Conservation (phyloP, 2,888 invertebrate species). For the Cyaniris semiargus region DNA sequence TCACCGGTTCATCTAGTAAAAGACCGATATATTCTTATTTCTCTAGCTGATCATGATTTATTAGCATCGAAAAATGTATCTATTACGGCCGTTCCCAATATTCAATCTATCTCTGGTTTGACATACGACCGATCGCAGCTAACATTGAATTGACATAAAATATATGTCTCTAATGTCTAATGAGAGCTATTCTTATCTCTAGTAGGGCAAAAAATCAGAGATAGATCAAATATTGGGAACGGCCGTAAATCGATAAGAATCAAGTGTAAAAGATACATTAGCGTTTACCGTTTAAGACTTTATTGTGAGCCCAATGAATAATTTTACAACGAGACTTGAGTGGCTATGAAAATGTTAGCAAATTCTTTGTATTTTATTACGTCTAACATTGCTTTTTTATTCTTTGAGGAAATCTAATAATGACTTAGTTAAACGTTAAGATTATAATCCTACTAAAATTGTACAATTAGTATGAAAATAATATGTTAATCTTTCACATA, state of each 20-base stretch:
- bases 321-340: neutral
- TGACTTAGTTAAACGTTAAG: neutral
- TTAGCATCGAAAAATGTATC: too few relatives aligned
- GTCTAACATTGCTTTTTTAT: neutral
- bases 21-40: too few relatives aligned
- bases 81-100: too few relatives aligned
- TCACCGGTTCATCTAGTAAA: too few relatives aligned
- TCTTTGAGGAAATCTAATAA: neutral
- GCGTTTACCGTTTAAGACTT: neutral
- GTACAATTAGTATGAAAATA: neutral
- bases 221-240: too few relatives aligned
- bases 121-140: too few relatives aligned
- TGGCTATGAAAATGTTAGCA: neutral
- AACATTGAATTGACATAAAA: too few relatives aligned
- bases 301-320: neutral
- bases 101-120: too few relatives aligned
- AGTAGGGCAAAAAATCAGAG: too few relatives aligned
- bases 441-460: neutral
- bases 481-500: neutral
- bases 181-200: too few relatives aligned
- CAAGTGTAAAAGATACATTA: neutral
- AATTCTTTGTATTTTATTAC: neutral
- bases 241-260: too few relatives aligned
- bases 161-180: too few relatives aligned
- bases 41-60: neutral